phyloP scores from a whole-genome alignment of 2,113 vertebrate genomes.

The Grallaria varia region DNA sequence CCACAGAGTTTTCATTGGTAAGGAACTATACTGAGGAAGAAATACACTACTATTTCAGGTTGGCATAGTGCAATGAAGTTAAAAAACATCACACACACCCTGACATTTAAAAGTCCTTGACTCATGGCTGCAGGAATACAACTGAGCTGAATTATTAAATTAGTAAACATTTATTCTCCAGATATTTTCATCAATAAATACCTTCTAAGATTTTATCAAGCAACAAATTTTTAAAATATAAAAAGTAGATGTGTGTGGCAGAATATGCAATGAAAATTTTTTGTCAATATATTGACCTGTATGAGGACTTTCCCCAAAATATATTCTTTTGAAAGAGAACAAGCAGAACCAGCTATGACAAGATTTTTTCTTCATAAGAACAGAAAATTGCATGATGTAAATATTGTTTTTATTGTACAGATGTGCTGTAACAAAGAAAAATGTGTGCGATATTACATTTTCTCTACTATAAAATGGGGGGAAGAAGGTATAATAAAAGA shows the following conservation, averaged over 20 bases:
- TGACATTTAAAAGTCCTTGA: conserved; percentile 50
- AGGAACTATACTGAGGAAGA: background rate
- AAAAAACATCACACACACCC: background rate
- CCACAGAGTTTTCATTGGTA: conserved; percentile 13
- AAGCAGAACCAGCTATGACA: background rate
- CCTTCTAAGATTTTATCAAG: background rate
- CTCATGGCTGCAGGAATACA: conserved; percentile 16
- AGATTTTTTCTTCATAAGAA: conserved; percentile 40
- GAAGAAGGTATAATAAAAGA: conserved; percentile 52
- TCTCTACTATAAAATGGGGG: conserved; percentile 51
- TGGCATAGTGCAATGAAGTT: background rate
- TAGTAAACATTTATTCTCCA: background rate
- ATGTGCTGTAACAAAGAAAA: conserved; percentile 56
- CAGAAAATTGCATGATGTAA: conserved; percentile 46
- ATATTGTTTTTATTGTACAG: conserved; percentile 63
- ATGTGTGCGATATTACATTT: conserved; percentile 50
- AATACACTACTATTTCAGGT: background rate
- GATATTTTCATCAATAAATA: background rate
- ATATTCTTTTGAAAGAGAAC: conserved; percentile 28
- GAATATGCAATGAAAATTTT: background rate
- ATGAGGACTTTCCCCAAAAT: background rate
- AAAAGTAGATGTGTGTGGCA: background rate
- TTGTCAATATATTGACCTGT: background rate
- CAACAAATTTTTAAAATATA: background rate
- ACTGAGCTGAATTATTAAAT: background rate